A percentile compares a stretch with the other conserved stretches of the same genome.
These are phyloP conservation scores for Diachrysia chrysitis DNA, from an alignment of 2,888 invertebrate species.

Conservation along the genomic window DNA sequence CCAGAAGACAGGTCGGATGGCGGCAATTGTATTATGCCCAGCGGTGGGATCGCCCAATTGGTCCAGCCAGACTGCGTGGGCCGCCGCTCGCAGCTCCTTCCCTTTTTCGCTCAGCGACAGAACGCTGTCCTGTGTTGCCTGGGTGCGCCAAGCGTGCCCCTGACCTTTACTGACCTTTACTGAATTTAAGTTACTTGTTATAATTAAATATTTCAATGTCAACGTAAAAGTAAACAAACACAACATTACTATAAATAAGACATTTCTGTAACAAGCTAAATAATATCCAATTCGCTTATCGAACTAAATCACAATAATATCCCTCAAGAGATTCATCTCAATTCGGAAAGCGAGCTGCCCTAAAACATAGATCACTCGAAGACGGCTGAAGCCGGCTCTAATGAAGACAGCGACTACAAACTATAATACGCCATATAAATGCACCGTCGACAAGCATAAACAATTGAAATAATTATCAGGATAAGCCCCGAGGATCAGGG, in stretches of 20 bases:
- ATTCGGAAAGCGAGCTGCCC: constrained; percentile 67
- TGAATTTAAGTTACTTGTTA: too few relatives aligned
- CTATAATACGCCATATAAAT: constrained; percentile 89
- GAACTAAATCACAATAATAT: constrained; percentile 66
- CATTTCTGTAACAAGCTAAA: constrained; percentile 15
- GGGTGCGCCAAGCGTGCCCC: too few relatives aligned
- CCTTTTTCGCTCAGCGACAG: too few relatives aligned
- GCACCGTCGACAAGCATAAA: constrained; percentile 88
- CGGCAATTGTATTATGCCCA: too few relatives aligned
- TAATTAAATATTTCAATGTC: too few relatives aligned
- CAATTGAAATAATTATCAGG: constrained; percentile 90
- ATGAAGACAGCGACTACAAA: constrained; percentile 86
- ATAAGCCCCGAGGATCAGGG: constrained; percentile 85
- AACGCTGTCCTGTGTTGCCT: too few relatives aligned
- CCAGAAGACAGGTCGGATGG: too few relatives aligned
- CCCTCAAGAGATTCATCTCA: constrained; percentile 74
- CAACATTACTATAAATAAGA: not conserved
- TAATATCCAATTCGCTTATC: constrained; percentile 36
- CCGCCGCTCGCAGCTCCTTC: too few relatives aligned
- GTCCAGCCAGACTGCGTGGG: too few relatives aligned
- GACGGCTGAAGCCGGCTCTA: constrained; percentile 75
- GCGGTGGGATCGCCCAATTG: too few relatives aligned
- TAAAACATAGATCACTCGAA: constrained; percentile 78
- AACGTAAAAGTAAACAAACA: too few relatives aligned
- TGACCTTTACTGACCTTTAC: too few relatives aligned